A percentile compares a stretch with the other conserved stretches of the same genome.
Evolutionary conservation across 1,140 invertebrate species (phyloP).

Genomic region (Cydia splendana): DNA sequence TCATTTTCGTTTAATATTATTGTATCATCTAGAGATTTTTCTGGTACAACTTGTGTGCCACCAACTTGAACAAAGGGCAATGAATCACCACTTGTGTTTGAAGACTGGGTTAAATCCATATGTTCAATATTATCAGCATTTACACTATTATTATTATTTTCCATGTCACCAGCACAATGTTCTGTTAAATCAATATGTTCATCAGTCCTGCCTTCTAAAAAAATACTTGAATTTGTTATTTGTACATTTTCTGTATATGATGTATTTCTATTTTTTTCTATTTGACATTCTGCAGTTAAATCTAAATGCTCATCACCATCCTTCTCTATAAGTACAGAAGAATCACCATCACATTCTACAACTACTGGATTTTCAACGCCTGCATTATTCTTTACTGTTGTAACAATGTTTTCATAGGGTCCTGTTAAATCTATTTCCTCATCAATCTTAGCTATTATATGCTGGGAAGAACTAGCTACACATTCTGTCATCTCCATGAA

Average conservation of each 20-base stretch:
- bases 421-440: slow-evolving; percentile 46
- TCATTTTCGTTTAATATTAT: slow-evolving; percentile 38
- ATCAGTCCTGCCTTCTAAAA: slow-evolving; percentile 10
- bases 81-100: slow-evolving; percentile 41
- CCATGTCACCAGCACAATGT: slow-evolving; percentile 4
- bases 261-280: neutral
- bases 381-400: neutral
- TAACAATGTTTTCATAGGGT: slow-evolving; percentile 19
- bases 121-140: slow-evolving; percentile 38
- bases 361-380: slow-evolving; percentile 36
- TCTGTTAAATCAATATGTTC: slow-evolving; percentile 40
- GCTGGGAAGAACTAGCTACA: slow-evolving; percentile 45
- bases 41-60: slow-evolving; percentile 21
- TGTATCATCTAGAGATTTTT: slow-evolving; percentile 48
- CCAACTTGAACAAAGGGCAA: slow-evolving; percentile 44
- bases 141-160: slow-evolving; percentile 7
- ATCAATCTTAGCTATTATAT: slow-evolving; percentile 24
- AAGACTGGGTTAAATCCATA: slow-evolving; percentile 56
- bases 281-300: slow-evolving; percentile 31
- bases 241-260: neutral
- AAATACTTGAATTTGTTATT: neutral
- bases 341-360: slow-evolving; percentile 38
- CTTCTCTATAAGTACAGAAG: neutral
- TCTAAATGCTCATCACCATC: slow-evolving; percentile 5
- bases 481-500: slow-evolving; percentile 70